Conservation (phyloP, 1,140 invertebrate species). For the Marisa cornuarietis region DNA sequence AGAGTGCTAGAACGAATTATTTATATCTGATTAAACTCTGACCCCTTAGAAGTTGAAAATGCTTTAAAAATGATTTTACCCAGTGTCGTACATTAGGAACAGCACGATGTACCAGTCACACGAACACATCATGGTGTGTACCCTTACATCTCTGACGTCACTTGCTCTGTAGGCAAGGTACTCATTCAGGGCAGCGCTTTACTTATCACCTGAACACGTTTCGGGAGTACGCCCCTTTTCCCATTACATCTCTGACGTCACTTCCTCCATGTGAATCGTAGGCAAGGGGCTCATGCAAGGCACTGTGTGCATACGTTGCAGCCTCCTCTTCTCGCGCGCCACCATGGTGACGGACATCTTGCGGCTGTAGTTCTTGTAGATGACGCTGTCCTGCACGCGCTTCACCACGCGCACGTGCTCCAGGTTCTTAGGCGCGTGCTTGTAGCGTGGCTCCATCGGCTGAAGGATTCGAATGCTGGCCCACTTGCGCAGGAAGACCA, state of each 20-base stretch:
- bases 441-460: constrained; percentile 52
- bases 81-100: too few species aligned
- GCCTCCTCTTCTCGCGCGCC: constrained; percentile 52
- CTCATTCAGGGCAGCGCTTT: constrained; percentile 44
- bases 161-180: constrained; percentile 41
- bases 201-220: too few species aligned
- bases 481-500: constrained; percentile 57
- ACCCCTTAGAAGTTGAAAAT: too few species aligned
- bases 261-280: constrained; percentile 38
- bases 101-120: too few species aligned
- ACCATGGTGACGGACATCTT: constrained; percentile 59
- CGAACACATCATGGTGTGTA: background rate
- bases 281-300: constrained; percentile 47
- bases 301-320: constrained; percentile 56
- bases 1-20: too few species aligned
- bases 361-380: constrained; percentile 60
- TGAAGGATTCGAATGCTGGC: constrained; percentile 56
- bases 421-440: constrained; percentile 60
- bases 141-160: constrained; percentile 46
- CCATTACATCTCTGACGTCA: constrained; percentile 49
- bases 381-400: constrained; percentile 58
- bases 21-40: too few species aligned
- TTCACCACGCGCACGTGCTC: constrained; percentile 58
- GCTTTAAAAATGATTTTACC: too few species aligned
- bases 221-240: background rate